phyloP scores from a whole-genome alignment of 2,797 vertebrate species.

The Fundulus diaphanus region DNA sequence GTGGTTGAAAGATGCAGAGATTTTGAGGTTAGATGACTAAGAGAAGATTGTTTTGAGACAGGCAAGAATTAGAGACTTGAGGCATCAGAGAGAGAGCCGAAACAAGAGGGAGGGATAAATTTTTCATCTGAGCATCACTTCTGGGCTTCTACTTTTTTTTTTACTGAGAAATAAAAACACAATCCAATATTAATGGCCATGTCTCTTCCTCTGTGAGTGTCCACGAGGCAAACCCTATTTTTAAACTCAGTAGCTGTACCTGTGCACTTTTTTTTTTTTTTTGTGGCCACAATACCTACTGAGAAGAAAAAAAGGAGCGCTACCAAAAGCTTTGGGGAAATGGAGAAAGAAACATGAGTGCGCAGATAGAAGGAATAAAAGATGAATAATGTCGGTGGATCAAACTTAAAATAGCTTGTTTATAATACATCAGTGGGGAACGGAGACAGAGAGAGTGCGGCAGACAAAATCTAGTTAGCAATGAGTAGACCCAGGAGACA shows the following conservation, averaged over 20 bases:
- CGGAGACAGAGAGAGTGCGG: slow-evolving; percentile 9
- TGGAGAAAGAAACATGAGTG: slow-evolving; percentile 8
- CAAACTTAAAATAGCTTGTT: slow-evolving; percentile 26
- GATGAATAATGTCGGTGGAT: slow-evolving; percentile 1
- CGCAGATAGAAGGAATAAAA: slow-evolving; percentile 21
- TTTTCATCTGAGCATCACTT: slow-evolving; percentile 44
- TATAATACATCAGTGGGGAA: slow-evolving; percentile 42
- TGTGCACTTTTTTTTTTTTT: slow-evolving; percentile 18
- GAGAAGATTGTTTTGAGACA: slow-evolving; percentile 12
- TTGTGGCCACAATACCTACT: background rate
- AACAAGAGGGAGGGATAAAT: slow-evolving; percentile 26
- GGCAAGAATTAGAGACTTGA: slow-evolving; percentile 10
- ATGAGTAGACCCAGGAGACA: background rate
- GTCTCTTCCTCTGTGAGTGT: slow-evolving; percentile 3
- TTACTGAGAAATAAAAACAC: slow-evolving; percentile 42
- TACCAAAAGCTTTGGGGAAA: slow-evolving; percentile 17
- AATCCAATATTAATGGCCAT: slow-evolving; percentile 46
- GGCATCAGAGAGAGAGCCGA: slow-evolving; percentile 23
- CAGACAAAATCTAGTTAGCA: slow-evolving; percentile 10
- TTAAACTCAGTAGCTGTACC: slow-evolving; percentile 5
- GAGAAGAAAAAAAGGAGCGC: slow-evolving; percentile 15
- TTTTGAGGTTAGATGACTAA: slow-evolving; percentile 7
- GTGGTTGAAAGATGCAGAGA: slow-evolving; percentile 18
- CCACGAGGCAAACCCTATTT: background rate
- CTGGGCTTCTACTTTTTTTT: slow-evolving; percentile 21